Percentiles rank a stretch among this genome's conserved stretches.
These are phyloP conservation scores for Caenorhabditis angaria DNA, from an alignment of 2,888 invertebrate genomes.

Conservation along the genomic window DNA sequence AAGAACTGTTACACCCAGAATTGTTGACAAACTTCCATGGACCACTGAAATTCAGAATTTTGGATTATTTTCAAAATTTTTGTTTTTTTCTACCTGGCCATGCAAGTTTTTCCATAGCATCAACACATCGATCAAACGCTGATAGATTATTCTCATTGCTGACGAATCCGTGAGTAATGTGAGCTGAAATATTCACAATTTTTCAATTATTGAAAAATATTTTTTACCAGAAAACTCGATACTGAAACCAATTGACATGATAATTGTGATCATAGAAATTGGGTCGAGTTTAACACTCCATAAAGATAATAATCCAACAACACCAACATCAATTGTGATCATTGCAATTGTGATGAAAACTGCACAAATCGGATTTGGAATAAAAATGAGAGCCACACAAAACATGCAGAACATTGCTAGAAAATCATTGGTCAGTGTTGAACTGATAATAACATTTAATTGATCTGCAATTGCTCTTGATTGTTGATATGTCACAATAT, in stretches of 20 bases:
- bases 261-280: constrained; percentile 94
- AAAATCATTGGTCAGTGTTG: constrained; percentile 70
- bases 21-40: constrained; percentile 90
- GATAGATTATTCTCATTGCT: constrained; percentile 78
- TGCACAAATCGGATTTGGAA: constrained; percentile 90
- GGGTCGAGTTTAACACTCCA: constrained; percentile 86
- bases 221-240: constrained; percentile 59
- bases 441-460: constrained; percentile 69
- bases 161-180: constrained; percentile 94
- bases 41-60: constrained; percentile 75
- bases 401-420: constrained; percentile 85
- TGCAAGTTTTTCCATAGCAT: constrained; percentile 70
- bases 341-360: constrained; percentile 90
- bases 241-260: constrained; percentile 78
- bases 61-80: background rate
- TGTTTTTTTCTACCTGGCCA: constrained; percentile 65
- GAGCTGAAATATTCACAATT: constrained; percentile 84
- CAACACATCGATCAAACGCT: constrained; percentile 78
- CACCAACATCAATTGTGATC: constrained; percentile 78
- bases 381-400: constrained; percentile 90
- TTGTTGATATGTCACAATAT: constrained; percentile 70
- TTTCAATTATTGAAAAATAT: background rate
- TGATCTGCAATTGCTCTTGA: constrained; percentile 70
- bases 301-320: constrained; percentile 92
- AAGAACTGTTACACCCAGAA: constrained; percentile 86